Base-by-base conservation (phyloP, 1,140 invertebrate species). In the Epicauta chinensis region DNA sequence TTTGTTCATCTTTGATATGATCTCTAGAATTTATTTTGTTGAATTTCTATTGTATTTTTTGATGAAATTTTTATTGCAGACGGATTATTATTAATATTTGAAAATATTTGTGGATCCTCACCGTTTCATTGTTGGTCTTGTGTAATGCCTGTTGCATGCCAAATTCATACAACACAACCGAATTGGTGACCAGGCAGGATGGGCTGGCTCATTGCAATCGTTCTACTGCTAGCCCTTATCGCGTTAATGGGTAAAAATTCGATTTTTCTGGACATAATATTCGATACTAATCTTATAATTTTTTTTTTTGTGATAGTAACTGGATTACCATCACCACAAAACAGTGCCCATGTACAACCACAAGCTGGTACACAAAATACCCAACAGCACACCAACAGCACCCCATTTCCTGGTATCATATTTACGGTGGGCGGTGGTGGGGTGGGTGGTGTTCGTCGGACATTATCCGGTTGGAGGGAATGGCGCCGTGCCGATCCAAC, bases 401-500 rank as follows among this genome's bases (percentile, higher is more conserved):
- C 69, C 3, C 67, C 67, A 7, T 53, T 62, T 16, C 65, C 69
- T 9, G 58, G 62, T 11, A 58, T 60, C 40, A 34, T 55, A 44
- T 31, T 57, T 16, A 50, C 58, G 3, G 46, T 51, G 30, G 44
- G 51, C 1, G 65, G 59, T 9, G 68, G 64, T 10, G 64, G 62
- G 9, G 65, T 70, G 2, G 68, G 68, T 3, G 69, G 67, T 12
- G 60, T 69, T 11, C 54, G 68, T 40, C 49, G 65, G 12, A 68
- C 63, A 10, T 56, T 60, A 32, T 63, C 60, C 43, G 81, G 80
- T 9, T 82, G 80, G 71, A 73, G 81, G 54, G 80, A 82, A 65
- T 83, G 81, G 81, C 70, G 80, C 51, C 73, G 80, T 35, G 79
- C 78, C 31, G 82, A 84, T 66, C 81, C 81, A 12, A 81, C 79